Base-by-base conservation (phyloP, 2,888 invertebrate genomes). In the Agrochola circellaris region DNA sequence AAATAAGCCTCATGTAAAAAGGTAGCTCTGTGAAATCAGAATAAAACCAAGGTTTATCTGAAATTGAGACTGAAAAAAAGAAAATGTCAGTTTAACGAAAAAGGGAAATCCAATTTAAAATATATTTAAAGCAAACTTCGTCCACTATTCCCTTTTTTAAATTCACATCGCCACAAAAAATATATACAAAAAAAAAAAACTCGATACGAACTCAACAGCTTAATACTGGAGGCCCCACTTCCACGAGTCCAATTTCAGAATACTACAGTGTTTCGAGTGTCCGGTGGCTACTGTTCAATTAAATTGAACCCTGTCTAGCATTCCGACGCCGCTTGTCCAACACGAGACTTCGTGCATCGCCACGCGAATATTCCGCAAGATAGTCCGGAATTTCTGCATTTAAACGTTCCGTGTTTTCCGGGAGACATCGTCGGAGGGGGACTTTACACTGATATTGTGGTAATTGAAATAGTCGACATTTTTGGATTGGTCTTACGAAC, bases 251-350 rank as follows among this genome's bases (percentile, higher is more conserved):
- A 90, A 89, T 90, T 90, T 86, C 79, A 82, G 79, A 76, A 82
- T 79, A 82, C 87, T 89, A 85, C 84, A 88, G 79, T 73, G 80
- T 86, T 87, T 87, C 86, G 80, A 90, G 91, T 90, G 87, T 76
- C 82, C 45, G 62, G 66, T 69, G 58, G 82, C 82, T 81, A 81
- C 85, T 82, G 82, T 92, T 89, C 93, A 91, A 91, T 93, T 92
- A 91, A 91, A 92, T 87, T 91, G 89, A 89, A 83, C 65, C 87
- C 87, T 89, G 87, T 86, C 84, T 73, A 51, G 78, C 79, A 74
- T 78, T 69, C 83, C 74, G 56, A 72, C 70, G 83, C 72, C 70
- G 83, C 79, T 79, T 83, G 88, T 88, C 81, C 66, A 79, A 86
- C 84, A 78, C 60, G 82, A 77, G 73, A 73, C 78, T 71, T 60